Percentiles rank a stretch among this genome's conserved stretches.
Evolutionary conservation across 2,797 vertebrate genomes (phyloP).

Genomic region (Eulemur albifrons): DNA sequence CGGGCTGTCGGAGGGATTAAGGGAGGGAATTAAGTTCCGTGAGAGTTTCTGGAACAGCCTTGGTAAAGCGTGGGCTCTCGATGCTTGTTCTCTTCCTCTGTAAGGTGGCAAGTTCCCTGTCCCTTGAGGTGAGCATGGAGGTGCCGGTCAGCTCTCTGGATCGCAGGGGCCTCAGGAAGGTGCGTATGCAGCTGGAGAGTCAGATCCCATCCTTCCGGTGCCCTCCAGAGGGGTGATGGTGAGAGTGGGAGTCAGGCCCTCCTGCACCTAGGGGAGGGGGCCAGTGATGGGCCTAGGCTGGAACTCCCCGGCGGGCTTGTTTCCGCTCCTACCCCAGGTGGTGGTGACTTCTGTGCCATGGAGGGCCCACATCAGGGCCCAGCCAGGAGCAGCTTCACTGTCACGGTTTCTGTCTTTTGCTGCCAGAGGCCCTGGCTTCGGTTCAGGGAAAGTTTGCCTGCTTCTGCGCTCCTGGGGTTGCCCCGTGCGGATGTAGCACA

Average conservation of each 20-base stretch:
- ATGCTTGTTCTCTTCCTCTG: background rate
- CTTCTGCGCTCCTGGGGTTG: background rate
- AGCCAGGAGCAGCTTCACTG: background rate
- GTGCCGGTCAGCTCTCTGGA: background rate
- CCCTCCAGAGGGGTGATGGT: background rate
- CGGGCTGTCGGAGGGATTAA: background rate
- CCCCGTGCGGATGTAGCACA: fast-evolving
- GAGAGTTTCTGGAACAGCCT: background rate
- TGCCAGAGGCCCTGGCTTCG: background rate
- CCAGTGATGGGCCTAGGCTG: background rate
- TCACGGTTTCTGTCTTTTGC: background rate
- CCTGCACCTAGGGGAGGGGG: background rate
- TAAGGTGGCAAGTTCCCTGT: background rate
- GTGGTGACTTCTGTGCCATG: background rate
- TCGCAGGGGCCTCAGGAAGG: background rate
- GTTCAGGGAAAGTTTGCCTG: background rate
- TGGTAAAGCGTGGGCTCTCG: background rate
- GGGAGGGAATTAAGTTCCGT: background rate
- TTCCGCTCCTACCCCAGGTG: background rate
- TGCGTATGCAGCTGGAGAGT: background rate
- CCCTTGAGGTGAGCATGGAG: background rate
- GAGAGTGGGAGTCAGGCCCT: background rate
- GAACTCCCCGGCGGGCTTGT: background rate
- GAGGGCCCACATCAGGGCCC: background rate
- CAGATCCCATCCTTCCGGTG: background rate